These are phyloP conservation scores for Lepeophtheirus salmonis DNA, from an alignment of 1,140 invertebrate species.

Conservation along the genomic window DNA sequence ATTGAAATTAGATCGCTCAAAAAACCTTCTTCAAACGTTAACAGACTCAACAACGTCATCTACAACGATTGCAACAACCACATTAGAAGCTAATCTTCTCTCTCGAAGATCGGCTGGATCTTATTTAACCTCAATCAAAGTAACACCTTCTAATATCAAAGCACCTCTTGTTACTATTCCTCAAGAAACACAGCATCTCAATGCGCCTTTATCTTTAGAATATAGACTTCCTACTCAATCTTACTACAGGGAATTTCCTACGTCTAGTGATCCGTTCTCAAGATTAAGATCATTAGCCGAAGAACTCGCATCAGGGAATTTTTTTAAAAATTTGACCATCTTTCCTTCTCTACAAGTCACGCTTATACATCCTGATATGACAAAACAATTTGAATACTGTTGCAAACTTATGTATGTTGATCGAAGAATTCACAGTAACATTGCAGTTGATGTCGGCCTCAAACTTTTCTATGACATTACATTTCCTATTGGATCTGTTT, in stretches of 20 bases:
- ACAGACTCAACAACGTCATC: conserved; percentile 50
- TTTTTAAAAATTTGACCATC: conserved; percentile 16
- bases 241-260: background rate
- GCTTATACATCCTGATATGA: conserved; percentile 18
- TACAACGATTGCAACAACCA: conserved; percentile 28
- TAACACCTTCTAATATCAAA: background rate
- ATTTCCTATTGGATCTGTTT: conserved; percentile 3
- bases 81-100: background rate
- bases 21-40: conserved; percentile 65
- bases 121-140: background rate
- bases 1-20: conserved; percentile 60
- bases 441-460: background rate
- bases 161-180: too few species aligned
- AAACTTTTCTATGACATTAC: conserved; percentile 14
- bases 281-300: background rate
- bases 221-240: background rate
- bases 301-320: conserved; percentile 13
- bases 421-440: background rate
- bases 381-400: conserved; percentile 6
- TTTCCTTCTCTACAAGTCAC: conserved; percentile 17
- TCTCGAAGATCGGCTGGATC: background rate
- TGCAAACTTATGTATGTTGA: conserved; percentile 8
- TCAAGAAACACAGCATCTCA: background rate
- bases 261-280: background rate
- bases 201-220: background rate